These are phyloP conservation scores for Oxycera nigricornis DNA, from an alignment of 2,888 invertebrate species.

Conservation along the genomic window DNA sequence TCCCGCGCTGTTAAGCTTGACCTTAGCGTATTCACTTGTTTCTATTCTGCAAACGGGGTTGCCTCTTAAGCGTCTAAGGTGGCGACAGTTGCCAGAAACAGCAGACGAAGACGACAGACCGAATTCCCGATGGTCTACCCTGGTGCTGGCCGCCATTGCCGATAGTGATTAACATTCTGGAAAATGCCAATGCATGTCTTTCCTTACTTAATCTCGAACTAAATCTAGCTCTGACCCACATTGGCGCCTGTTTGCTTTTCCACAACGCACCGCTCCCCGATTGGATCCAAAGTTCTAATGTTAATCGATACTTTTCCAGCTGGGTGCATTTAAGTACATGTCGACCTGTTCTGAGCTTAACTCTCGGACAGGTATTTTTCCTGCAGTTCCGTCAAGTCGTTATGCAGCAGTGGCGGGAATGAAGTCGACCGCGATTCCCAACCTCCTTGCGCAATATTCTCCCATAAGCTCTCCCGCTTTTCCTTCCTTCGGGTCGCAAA, in stretches of 20 bases:
- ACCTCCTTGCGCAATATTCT: no score
- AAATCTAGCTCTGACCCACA: neutral
- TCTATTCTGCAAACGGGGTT: neutral
- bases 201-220: neutral
- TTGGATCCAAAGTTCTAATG: slow-evolving; percentile 1
- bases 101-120: neutral
- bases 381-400: no score
- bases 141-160: neutral
- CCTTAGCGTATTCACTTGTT: neutral
- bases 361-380: no score
- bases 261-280: neutral
- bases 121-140: slow-evolving; percentile 5
- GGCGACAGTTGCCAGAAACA: neutral
- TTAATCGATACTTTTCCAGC: slow-evolving; percentile 5
- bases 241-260: neutral
- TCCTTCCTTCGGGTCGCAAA: no score
- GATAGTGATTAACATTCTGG: neutral
- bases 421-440: no score
- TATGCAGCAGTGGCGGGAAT: no score
- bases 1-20: neutral
- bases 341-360: no score
- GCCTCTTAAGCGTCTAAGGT: neutral
- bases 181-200: neutral
- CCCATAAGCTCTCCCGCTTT: no score
- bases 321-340: neutral